phyloP scores from a whole-genome alignment of 2,113 vertebrate genomes.

The Neomonachus schauinslandi region DNA sequence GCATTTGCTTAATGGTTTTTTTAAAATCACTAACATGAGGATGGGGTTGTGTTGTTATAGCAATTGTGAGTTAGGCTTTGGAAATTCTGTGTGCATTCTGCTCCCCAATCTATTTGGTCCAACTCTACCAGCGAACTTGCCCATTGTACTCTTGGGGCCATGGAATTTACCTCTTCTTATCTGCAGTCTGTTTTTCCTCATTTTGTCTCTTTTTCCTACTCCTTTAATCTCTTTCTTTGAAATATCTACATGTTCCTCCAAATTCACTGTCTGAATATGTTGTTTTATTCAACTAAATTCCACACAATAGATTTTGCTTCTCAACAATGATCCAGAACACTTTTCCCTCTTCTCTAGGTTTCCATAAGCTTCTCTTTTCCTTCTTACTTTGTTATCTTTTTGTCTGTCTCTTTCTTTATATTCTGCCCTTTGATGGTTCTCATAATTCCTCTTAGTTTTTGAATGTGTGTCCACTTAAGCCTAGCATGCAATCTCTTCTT shows the following conservation, averaged over 20 bases:
- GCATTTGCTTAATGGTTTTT: background rate
- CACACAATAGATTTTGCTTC: background rate
- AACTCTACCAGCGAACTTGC: background rate
- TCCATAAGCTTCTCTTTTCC: background rate
- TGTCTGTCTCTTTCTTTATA: background rate
- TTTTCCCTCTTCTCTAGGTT: background rate
- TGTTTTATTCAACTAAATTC: background rate
- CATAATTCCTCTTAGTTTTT: background rate
- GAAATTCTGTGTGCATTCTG: background rate
- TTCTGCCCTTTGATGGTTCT: background rate
- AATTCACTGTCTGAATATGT: background rate
- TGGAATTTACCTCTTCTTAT: background rate
- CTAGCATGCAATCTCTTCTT: background rate
- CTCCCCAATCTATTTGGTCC: background rate
- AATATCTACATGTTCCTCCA: background rate
- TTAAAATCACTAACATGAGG: background rate
- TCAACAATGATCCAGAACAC: background rate
- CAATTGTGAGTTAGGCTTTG: background rate
- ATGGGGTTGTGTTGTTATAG: background rate
- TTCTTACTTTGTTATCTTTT: background rate
- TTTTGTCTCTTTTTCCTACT: background rate
- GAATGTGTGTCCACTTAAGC: background rate
- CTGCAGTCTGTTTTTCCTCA: background rate
- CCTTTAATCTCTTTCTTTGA: background rate
- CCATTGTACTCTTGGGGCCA: fast-evolving